Evolutionary conservation across 53 echinoderm and acorn worm genomes (phyloP), one percentile per base, ranked within the genome.

Genomic region (Holothuria leucospilota): DNA sequence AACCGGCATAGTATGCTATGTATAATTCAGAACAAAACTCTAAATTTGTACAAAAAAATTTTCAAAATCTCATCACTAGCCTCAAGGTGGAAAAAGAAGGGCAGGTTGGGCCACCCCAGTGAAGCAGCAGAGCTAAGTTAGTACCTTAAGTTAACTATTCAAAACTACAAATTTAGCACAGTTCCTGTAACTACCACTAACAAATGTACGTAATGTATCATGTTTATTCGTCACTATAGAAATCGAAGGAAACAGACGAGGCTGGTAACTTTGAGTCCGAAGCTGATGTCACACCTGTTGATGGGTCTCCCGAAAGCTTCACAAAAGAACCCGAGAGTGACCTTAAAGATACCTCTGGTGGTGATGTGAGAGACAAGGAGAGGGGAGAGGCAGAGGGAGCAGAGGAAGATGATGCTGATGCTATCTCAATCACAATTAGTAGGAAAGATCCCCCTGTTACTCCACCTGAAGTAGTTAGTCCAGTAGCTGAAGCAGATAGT

Each of bases 341-440:
- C 70, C 27, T 9, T 56, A 41, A 70, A 70, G 70, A 8, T 70
- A 12, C 21, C 21, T 6, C 16, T 15, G 9, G 2, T 12, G 21
- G 39, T 24, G 75, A 27, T 26, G 51, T n/a, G 51, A 49, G 6
- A 9, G 75, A 49, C 49, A 39, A 15, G 14, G 81, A 81, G 29
- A 58, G 59, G 13, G 81, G 81, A 29, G 81, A 81, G 58, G 81
- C 72, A 18, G 79, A 59, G 59, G 79, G 60, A 49, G 79, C 79
- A 28, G 79, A 79, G 60, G 79, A 59, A 59, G 72, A 29, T 38
- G 79, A 79, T 56, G 79, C 8, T 12, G 79, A 79, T 28, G 20
- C 51, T 10, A 59, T 56, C 51, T 79, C 79, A 21, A 79, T 79
- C 18, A 79, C 51, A 25, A 79, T 79, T 59, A 30, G 53, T 16